Conservation (phyloP, 2,888 invertebrate genomes). For the Callyntrura sp. region DNA sequence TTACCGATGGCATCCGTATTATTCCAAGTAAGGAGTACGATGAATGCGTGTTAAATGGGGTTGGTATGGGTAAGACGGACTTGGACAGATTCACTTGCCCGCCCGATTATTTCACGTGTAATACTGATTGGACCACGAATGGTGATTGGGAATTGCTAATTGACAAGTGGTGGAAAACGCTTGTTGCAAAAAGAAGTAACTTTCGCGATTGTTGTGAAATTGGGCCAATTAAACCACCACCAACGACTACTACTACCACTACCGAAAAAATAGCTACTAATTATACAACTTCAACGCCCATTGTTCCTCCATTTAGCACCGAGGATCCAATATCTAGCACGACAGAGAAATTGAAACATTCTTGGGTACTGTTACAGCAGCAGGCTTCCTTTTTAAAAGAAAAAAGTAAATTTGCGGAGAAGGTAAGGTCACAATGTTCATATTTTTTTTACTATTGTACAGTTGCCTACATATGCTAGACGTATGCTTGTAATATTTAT, state of each 20-base stretch:
- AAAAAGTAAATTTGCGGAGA: not conserved
- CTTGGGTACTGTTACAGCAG: not conserved
- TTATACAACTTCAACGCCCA: not conserved
- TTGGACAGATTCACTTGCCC: not conserved
- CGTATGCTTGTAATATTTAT: too few species aligned
- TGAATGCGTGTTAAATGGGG: not conserved
- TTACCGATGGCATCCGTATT: not conserved
- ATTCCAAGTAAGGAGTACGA: conserved; percentile 10
- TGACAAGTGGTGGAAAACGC: not conserved
- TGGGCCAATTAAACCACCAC: not conserved
- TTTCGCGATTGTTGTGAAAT: conserved; percentile 1
- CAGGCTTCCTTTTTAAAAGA: not conserved
- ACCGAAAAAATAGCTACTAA: conserved; percentile 14
- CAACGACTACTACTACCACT: not conserved
- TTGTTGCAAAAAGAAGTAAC: not conserved
- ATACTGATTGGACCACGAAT: not conserved
- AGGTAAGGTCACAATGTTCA: too few species aligned
- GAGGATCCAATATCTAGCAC: not conserved
- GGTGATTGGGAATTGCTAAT: too few species aligned
- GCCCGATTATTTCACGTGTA: not conserved
- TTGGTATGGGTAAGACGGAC: not conserved
- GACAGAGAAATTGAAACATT: not conserved
- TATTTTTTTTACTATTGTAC: too few species aligned
- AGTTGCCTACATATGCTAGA: too few species aligned
- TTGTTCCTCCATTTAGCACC: not conserved